Percentiles rank a stretch among this genome's conserved stretches.
phyloP scores from a whole-genome alignment of 1,140 invertebrate genomes.

The Meloidogyne exigua region DNA sequence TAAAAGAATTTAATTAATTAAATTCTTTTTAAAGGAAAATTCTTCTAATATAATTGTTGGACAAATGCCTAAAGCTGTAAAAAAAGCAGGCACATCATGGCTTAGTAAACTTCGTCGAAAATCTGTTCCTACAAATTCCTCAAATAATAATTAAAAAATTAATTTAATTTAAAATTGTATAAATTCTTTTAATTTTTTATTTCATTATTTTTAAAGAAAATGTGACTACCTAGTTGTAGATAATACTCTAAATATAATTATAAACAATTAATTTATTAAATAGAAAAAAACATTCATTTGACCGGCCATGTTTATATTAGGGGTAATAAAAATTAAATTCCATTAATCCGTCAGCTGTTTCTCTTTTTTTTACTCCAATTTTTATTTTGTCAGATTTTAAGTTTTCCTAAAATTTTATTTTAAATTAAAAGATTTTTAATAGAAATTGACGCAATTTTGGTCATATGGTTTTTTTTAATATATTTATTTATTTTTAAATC shows the following conservation, averaged over 20 bases:
- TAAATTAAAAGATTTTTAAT: too few species aligned
- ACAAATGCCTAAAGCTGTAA: constrained; percentile 19
- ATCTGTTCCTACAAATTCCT: not conserved
- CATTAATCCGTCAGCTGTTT: not conserved
- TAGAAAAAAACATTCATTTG: not conserved
- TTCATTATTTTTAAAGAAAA: not conserved
- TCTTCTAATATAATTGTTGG: not conserved
- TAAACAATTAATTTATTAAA: not conserved
- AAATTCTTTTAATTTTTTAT: not conserved
- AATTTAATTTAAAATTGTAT: not conserved
- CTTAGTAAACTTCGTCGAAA: constrained; percentile 28
- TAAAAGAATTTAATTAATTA: not conserved
- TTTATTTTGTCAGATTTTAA: too few species aligned
- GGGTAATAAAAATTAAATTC: not conserved
- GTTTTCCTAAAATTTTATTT: too few species aligned
- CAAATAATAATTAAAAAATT: not conserved
- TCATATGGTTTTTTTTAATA: not conserved
- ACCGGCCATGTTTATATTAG: not conserved
- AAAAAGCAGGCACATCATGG: constrained; percentile 32
- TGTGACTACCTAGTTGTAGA: too few species aligned
- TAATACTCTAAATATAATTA: too few species aligned
- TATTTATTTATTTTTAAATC: too few species aligned
- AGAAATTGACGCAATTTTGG: not conserved
- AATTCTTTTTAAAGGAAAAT: not conserved
- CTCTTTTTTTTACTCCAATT: too few species aligned